These are phyloP conservation scores for Lepisosteus oculatus DNA, from an alignment of 2,113 vertebrate species.

Conservation along the genomic window DNA sequence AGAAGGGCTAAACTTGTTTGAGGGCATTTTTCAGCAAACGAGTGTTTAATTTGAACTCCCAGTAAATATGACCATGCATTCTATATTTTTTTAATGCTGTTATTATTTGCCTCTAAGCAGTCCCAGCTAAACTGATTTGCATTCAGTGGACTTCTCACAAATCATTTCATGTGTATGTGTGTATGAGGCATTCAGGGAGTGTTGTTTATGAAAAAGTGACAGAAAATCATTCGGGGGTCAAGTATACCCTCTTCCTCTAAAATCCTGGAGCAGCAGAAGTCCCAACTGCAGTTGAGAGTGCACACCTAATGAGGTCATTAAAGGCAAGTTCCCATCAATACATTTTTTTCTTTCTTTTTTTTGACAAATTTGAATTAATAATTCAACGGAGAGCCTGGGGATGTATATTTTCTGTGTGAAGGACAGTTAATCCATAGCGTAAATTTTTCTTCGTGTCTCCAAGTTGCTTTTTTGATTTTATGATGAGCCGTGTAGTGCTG, in stretches of 20 bases:
- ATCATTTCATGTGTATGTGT: slow-evolving; percentile 29
- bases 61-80: too few relatives aligned
- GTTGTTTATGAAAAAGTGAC: slow-evolving; percentile 72
- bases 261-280: slow-evolving; percentile 60
- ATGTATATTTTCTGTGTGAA: slow-evolving; percentile 75
- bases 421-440: slow-evolving; percentile 80
- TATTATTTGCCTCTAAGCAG: slow-evolving; percentile 1
- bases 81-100: too few relatives aligned
- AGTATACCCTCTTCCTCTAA: slow-evolving; percentile 54
- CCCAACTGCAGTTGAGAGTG: slow-evolving; percentile 56
- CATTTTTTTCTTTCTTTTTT: slow-evolving; percentile 68
- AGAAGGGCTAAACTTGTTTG: not conserved
- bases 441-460: slow-evolving; percentile 35
- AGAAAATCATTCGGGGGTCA: slow-evolving; percentile 70
- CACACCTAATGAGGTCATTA: slow-evolving; percentile 73
- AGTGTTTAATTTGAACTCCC: too few relatives aligned
- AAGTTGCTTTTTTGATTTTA: slow-evolving; percentile 16
- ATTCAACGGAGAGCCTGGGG: slow-evolving; percentile 72
- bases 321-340: slow-evolving; percentile 69
- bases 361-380: slow-evolving; percentile 81
- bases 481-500: slow-evolving; percentile 35
- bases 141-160: slow-evolving; percentile 28
- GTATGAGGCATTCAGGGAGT: slow-evolving; percentile 46
- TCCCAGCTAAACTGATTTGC: slow-evolving; percentile 23
- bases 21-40: not conserved